A percentile compares a stretch with the other conserved stretches of the same genome.
Evolutionary conservation across 2,113 vertebrate genomes (phyloP).

Genomic region (Melanocharis versteri): DNA sequence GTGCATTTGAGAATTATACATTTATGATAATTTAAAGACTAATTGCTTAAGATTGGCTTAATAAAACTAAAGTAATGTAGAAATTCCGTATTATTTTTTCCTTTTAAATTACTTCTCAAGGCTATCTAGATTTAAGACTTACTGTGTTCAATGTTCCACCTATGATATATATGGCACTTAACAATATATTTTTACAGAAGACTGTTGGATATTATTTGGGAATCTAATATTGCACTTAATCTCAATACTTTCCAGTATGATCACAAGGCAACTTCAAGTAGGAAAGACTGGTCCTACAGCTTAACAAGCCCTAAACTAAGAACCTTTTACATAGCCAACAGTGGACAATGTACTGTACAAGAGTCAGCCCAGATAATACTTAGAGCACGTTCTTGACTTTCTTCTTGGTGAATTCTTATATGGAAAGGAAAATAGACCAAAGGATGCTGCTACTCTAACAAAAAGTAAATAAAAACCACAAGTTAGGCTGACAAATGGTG

Average conservation of each 20-base stretch:
- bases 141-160: neutral
- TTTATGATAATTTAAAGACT: neutral
- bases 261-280: neutral
- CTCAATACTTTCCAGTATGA: neutral
- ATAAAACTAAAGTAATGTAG: neutral
- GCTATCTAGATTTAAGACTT: neutral
- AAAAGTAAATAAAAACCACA: neutral
- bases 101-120: neutral
- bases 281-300: neutral
- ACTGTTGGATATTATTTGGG: neutral
- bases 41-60: neutral
- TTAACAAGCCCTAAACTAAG: neutral
- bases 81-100: neutral
- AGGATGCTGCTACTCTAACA: neutral
- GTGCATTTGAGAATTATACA: neutral
- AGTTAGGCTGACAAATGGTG: neutral
- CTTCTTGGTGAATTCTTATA: neutral
- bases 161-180: neutral
- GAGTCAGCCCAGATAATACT: neutral
- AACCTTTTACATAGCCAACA: neutral
- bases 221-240: neutral
- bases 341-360: neutral
- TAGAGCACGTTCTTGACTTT: neutral
- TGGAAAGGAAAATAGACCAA: neutral
- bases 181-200: neutral